Base-by-base conservation (phyloP, 2,888 invertebrate species). In the Hanleya hanleyi region DNA sequence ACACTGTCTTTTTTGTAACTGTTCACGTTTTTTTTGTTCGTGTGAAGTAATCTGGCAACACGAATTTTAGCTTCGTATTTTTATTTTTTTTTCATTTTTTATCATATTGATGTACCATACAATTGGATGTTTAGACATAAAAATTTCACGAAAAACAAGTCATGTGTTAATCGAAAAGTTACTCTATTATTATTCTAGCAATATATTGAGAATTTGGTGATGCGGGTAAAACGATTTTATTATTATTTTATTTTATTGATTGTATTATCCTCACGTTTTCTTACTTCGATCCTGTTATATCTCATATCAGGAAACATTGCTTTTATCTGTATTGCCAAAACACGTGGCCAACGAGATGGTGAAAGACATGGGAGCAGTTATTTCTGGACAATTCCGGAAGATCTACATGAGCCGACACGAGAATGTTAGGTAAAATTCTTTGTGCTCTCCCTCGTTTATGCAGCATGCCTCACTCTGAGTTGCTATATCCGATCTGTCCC, bases 361-460 rank as follows among this genome's bases (percentile, higher is more conserved):
- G 26, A 94, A 96, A 90, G 97, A 98, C 90, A 92, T 97, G 79
- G 97, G 97, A 36, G 69, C 49, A 7, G 94, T 95, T 35, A 94
- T 95, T 74, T 96, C 96, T 87, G 97, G 96, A 1, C 97, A 97
- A 90, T 98, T 98, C 91, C 97, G 97, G 92, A 97, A 97, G 92
- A 97, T 98, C 88, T 98, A 97, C 91, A 97, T 98, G 97, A 97
- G 96, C 82, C 93, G 97, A 29, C 97, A 97, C 90, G 97, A 98
- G 91, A 97, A 98, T 91, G 97, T 98, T 75, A 86, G 86, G 86
- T 86, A 70, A 66, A n/a, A n/a, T n/a, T n/a, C n/a, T n/a, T n/a
- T n/a, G n/a, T n/a, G n/a, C n/a, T n/a, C n/a, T n/a, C n/a, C n/a
- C n/a, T n/a, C n/a, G n/a, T n/a, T n/a, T n/a, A n/a, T n/a, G n/a